Percentiles rank a stretch among this genome's conserved stretches.
Evolutionary conservation across 2,888 invertebrate genomes (phyloP).

Genomic region (Arrhopalites spinosus): DNA sequence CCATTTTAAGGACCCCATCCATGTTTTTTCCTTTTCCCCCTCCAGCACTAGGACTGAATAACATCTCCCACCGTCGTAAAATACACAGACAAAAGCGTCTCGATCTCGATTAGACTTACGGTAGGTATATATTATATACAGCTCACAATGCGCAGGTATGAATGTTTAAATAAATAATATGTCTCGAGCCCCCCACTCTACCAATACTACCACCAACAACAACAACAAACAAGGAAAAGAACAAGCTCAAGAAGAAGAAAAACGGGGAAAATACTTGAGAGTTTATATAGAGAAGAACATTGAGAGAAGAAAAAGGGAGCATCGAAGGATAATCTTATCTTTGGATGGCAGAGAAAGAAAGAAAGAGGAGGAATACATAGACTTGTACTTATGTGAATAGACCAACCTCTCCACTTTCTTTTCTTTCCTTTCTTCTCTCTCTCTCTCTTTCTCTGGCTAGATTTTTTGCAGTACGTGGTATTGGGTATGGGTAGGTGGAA

Average conservation of each 20-base stretch:
- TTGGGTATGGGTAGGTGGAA: background rate
- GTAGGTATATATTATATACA: background rate
- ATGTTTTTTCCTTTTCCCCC: background rate
- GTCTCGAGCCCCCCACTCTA: background rate
- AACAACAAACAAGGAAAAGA: no score
- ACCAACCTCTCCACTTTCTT: background rate
- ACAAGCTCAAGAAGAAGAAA: no score
- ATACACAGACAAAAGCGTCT: background rate
- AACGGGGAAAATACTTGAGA: no score
- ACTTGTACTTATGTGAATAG: no score
- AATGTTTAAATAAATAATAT: slow-evolving; percentile 7
- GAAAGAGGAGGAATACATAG: background rate
- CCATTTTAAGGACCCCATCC: background rate
- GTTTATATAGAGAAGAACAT: background rate
- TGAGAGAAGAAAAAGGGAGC: background rate
- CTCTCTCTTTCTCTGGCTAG: background rate
- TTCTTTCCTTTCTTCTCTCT: background rate
- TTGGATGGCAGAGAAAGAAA: background rate
- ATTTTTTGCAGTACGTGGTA: background rate
- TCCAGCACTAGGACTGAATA: background rate
- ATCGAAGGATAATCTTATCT: slow-evolving; percentile 2
- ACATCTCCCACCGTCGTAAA: background rate
- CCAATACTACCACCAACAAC: background rate
- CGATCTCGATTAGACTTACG: background rate
- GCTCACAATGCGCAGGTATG: background rate